Conservation (phyloP, 92 coral and sea anemone genomes). For the Plumapathes pennacea region DNA sequence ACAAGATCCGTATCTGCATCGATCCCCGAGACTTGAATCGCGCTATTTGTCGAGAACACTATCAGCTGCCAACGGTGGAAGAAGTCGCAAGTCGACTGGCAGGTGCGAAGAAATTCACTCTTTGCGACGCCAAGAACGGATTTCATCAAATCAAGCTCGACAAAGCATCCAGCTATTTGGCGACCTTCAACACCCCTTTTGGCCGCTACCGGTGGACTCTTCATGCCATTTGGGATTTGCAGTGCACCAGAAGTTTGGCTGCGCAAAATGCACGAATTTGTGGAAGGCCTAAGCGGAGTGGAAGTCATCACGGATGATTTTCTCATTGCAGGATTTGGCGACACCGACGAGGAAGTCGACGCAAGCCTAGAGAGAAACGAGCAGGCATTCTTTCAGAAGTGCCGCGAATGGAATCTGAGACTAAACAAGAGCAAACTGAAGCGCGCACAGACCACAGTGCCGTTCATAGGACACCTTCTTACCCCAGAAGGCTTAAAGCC, state of each 20-base stretch:
- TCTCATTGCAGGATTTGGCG: conserved; percentile 2
- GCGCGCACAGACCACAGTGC: conserved; percentile 27
- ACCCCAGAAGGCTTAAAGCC: conserved; percentile 45
- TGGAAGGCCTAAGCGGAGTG: conserved; percentile 21
- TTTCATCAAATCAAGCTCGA: conserved; percentile 15
- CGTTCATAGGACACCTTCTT: conserved; percentile 54
- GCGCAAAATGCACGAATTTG: conserved; percentile 20
- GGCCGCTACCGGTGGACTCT: conserved; percentile 2
- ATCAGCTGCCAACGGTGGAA: conserved; percentile 11
- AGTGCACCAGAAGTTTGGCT: conserved; percentile 21
- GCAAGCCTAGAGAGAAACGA: conserved; percentile 36
- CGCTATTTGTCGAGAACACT: not conserved
- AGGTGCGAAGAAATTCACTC: conserved; percentile 22
- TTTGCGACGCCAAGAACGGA: conserved; percentile 17
- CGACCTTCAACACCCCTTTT: conserved; percentile 19
- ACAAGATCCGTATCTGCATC: conserved; percentile 1
- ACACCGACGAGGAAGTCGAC: conserved; percentile 13
- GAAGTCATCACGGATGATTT: conserved; percentile 3
- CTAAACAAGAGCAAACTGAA: conserved; percentile 40
- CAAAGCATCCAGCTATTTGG: conserved; percentile 3
- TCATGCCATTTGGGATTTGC: conserved; percentile 15
- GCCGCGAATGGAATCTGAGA: conserved; percentile 53
- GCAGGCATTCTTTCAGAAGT: conserved; percentile 52
- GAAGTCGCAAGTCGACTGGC: conserved; percentile 16
- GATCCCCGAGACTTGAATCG: conserved; percentile 1